phyloP scores from a whole-genome alignment of 2,113 vertebrate species.

The Petrocephalus zakoni region DNA sequence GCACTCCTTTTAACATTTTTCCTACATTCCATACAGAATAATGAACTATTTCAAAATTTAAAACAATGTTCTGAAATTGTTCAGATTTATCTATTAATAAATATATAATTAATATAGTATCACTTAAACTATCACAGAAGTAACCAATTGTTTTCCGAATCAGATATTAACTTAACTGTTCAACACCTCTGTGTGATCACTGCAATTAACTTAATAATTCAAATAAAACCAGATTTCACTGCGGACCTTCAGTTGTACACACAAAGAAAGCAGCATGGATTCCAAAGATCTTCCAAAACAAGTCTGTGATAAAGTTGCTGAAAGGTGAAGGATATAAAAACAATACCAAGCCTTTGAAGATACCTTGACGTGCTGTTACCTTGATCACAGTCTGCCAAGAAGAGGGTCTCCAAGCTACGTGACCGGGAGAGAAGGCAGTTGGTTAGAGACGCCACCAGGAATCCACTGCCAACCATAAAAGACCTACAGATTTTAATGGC shows the following conservation, averaged over 20 bases:
- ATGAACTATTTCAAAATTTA: neutral
- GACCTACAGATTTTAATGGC: neutral
- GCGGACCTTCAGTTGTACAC: neutral
- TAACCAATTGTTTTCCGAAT: neutral
- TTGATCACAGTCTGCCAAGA: neutral
- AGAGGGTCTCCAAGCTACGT: neutral
- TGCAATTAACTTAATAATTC: neutral
- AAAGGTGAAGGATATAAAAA: neutral
- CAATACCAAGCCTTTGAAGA: neutral
- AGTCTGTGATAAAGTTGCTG: neutral
- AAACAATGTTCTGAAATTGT: neutral
- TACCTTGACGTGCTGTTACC: neutral
- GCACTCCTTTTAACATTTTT: neutral
- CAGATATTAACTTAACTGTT: neutral
- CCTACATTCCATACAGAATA: neutral
- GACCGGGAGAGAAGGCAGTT: neutral
- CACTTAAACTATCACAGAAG: neutral
- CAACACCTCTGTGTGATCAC: neutral
- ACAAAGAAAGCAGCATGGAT: neutral
- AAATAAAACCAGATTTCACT: neutral
- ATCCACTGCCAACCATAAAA: neutral
- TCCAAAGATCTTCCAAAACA: neutral
- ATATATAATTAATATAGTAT: neutral
- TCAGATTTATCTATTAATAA: neutral
- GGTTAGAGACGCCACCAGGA: neutral